Evolutionary conservation across 1,140 invertebrate species (phyloP), one percentile per base, ranked within the genome.

Genomic region (Eupristina koningsbergeri): DNA sequence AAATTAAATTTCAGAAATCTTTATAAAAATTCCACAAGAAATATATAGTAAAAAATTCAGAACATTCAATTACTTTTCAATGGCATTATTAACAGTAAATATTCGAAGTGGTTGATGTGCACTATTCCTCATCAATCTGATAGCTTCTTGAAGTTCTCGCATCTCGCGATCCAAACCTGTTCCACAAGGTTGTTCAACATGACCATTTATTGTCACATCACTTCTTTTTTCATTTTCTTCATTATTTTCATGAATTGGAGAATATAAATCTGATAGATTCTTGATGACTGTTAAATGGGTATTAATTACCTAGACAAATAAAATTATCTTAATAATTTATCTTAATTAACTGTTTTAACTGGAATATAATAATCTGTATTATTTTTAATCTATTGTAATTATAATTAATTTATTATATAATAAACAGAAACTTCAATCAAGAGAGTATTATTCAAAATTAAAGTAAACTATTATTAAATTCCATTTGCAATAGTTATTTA

Each of bases 91-190:
- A 78, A 95, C 92, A 87, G 94, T 93, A 86, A 94, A 94, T 83
- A 95, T 90, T 88, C 94, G 93, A 47, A 94, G 87, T n/a, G 94
- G 93, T 79, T 94, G 93, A 85, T 93, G 91, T 36, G 92, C 91
- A 87, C 93, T 91, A 84, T 90, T 94, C 86, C 92, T 88, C 34
- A 94, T 94, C 84, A 93, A 93, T 89, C 93, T 91, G 85, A 94
- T 94, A 29, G 94, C 93, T 86, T 94, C 94, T 86, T 94, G 93
- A 3, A 95, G 89, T 86, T 94, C 94, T 79, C 92, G 88, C 88
- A 94, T 91, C 87, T 94, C 94, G 82, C 94, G 93, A 86, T 94
- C 94, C 53, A 94, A 92, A 84, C 92, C 93, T 75, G 93, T 92
- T n/a, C 90, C 91, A 39, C 88, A 89, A 29, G 89, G 89, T 50